A percentile compares a stretch with the other conserved stretches of the same genome.
Conservation (phyloP, 2,888 invertebrate genomes). For the Physocephala rufipes region DNA sequence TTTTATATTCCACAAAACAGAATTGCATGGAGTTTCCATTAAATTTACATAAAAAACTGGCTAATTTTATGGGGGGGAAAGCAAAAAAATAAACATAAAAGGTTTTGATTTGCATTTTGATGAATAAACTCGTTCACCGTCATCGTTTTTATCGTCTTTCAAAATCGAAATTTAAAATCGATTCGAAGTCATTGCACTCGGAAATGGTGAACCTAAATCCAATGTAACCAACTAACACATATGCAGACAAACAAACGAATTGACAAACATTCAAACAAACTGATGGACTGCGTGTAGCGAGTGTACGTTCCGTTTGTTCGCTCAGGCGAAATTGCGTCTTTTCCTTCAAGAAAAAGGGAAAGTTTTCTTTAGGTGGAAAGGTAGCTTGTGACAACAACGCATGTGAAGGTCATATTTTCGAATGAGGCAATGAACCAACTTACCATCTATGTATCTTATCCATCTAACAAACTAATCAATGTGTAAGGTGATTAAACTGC, state of each 20-base stretch:
- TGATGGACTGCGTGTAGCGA: too few relatives aligned
- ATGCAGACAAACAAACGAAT: too few relatives aligned
- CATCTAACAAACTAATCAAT: conserved; percentile 32
- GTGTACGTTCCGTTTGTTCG: too few relatives aligned
- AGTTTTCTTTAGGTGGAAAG: conserved; percentile 21
- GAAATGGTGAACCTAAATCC: conserved; percentile 13
- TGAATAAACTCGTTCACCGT: conserved; percentile 6
- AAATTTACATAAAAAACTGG: not conserved
- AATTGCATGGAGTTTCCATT: not conserved
- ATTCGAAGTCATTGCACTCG: conserved; percentile 35
- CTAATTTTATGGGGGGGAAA: not conserved
- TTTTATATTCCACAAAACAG: too few relatives aligned
- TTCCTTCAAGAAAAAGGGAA: conserved; percentile 1
- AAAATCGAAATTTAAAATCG: too few relatives aligned
- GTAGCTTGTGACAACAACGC: not conserved
- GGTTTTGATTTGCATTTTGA: not conserved
- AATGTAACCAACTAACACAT: not conserved
- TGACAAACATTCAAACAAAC: too few relatives aligned
- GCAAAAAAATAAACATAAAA: not conserved
- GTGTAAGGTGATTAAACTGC: not conserved
- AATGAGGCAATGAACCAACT: too few relatives aligned
- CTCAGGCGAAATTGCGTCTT: not conserved
- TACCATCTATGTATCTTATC: conserved; percentile 31
- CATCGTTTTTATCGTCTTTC: conserved; percentile 1
- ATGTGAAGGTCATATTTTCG: too few relatives aligned